Evolutionary conservation across 2,888 invertebrate genomes (phyloP), one percentile per base, ranked within the genome.

Genomic region (Micoletzkya japonica): DNA sequence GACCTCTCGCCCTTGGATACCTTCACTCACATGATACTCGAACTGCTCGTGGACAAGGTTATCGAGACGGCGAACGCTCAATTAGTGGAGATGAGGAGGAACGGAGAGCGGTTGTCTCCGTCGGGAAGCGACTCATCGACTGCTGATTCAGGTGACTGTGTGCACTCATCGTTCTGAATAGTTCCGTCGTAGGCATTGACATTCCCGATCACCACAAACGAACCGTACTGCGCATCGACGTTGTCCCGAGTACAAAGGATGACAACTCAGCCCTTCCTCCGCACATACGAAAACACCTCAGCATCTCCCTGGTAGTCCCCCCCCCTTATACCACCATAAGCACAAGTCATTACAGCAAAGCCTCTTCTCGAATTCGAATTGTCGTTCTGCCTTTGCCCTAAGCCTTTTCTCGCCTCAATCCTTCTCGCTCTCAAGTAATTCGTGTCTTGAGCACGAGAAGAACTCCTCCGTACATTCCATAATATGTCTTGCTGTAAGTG

Each of bases 101-200:
- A 37, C 2, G 63, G 63, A 1, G n/a, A n/a, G n/a, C 32, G 50
- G 24, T 20, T 14, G 7, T 66, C 64, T 6, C 64, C 64, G 4
- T 44, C 37, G 3, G 54, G 28, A 10, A 66, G 64, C 37, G 54
- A 52, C n/a, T 36, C 36, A 1, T 66, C 64, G 2, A 37, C 64
- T 37, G 28, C 52, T n/a, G 64, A 66, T 54, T 66, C 64, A 4
- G 64, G 64, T 66, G n/a, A n/a, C n/a, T n/a, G n/a, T n/a, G n/a
- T n/a, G n/a, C n/a, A n/a, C n/a, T n/a, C n/a, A n/a, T n/a, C n/a
- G n/a, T n/a, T n/a, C n/a, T n/a, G n/a, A n/a, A n/a, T n/a, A n/a
- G n/a, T n/a, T n/a, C n/a, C n/a, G n/a, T n/a, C n/a, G n/a, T n/a
- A n/a, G n/a, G n/a, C n/a, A 17, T 57, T 10, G 14, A 26, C 4